Evolutionary conservation across 2,797 vertebrate genomes (phyloP).

Genomic region (Gouania willdenowi): DNA sequence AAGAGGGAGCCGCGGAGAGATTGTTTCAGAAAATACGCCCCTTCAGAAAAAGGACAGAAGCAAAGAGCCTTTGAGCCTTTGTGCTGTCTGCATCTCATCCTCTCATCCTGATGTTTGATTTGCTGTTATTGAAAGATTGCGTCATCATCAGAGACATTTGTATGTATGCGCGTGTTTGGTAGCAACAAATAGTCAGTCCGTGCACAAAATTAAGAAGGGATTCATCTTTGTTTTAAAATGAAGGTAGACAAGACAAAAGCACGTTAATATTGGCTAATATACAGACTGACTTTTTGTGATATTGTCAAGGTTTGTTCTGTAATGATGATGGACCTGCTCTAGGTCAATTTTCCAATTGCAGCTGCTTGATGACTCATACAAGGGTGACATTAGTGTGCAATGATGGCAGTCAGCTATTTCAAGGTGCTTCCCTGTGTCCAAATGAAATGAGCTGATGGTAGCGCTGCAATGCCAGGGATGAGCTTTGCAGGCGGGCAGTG

Average conservation of each 20-base stretch:
- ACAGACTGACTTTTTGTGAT: too few relatives aligned
- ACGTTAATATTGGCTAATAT: too few relatives aligned
- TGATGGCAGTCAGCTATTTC: constrained; percentile 13
- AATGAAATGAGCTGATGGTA: constrained; percentile 47
- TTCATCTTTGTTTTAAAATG: not conserved
- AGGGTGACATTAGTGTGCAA: constrained; percentile 29
- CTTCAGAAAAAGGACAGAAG: constrained; percentile 1
- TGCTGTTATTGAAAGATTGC: constrained; percentile 48
- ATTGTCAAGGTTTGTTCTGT: constrained; percentile 4
- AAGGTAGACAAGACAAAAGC: not conserved
- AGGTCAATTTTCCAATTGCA: constrained; percentile 39
- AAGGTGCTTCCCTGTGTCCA: not conserved
- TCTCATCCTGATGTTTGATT: constrained; percentile 50
- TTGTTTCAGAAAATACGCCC: constrained; percentile 33
- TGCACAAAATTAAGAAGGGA: too few relatives aligned
- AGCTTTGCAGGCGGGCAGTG: constrained; percentile 6
- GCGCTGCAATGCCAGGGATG: constrained; percentile 23
- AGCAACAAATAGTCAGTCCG: too few relatives aligned
- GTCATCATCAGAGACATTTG: constrained; percentile 33
- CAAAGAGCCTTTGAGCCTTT: constrained; percentile 40
- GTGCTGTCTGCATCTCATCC: constrained; percentile 28
- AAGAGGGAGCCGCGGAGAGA: constrained; percentile 41
- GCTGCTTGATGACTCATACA: constrained; percentile 26
- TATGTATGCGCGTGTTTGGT: constrained; percentile 8
- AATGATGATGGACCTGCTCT: constrained; percentile 34